Evolutionary conservation across 2,888 invertebrate genomes (phyloP).

Genomic region (Athalia rosae): DNA sequence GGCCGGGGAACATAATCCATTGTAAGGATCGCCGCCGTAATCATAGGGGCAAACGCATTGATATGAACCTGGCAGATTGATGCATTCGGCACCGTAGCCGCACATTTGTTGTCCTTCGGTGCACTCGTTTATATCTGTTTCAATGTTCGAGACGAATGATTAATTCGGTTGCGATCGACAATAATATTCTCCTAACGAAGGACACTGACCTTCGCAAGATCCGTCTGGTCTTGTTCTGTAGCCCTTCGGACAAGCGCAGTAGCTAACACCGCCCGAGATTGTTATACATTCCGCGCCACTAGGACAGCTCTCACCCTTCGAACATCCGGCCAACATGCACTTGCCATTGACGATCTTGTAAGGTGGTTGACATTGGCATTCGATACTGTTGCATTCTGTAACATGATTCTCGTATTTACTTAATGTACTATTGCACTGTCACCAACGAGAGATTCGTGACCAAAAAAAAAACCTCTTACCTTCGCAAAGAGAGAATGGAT

Average conservation of each 20-base stretch:
- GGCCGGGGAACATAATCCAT: conserved; percentile 87
- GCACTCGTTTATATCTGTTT: conserved; percentile 87
- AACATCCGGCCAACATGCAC: conserved; percentile 90
- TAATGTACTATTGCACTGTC: conserved; percentile 28
- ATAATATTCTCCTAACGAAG: neutral
- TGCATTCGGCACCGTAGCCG: conserved; percentile 91
- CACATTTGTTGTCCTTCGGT: conserved; percentile 84
- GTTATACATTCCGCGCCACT: conserved; percentile 92
- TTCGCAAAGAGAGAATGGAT: conserved; percentile 91
- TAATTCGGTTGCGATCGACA: too few relatives aligned
- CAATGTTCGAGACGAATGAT: neutral
- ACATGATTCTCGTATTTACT: conserved; percentile 25
- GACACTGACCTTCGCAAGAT: conserved; percentile 79
- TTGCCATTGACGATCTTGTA: conserved; percentile 89
- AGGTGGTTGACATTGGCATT: conserved; percentile 91
- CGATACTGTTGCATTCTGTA: conserved; percentile 84
- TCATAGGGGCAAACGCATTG: conserved; percentile 88
- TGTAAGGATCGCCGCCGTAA: conserved; percentile 87
- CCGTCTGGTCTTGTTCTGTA: conserved; percentile 86
- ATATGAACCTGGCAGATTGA: conserved; percentile 86
- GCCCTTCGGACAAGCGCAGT: conserved; percentile 94
- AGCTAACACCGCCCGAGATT: conserved; percentile 92
- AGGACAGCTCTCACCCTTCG: conserved; percentile 87
- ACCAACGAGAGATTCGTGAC: neutral
- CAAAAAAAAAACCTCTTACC: conserved; percentile 63